A percentile compares a stretch with the other conserved stretches of the same genome.
These are phyloP conservation scores for Caenorhabditis becei DNA, from an alignment of 2,888 invertebrate species.

Conservation along the genomic window DNA sequence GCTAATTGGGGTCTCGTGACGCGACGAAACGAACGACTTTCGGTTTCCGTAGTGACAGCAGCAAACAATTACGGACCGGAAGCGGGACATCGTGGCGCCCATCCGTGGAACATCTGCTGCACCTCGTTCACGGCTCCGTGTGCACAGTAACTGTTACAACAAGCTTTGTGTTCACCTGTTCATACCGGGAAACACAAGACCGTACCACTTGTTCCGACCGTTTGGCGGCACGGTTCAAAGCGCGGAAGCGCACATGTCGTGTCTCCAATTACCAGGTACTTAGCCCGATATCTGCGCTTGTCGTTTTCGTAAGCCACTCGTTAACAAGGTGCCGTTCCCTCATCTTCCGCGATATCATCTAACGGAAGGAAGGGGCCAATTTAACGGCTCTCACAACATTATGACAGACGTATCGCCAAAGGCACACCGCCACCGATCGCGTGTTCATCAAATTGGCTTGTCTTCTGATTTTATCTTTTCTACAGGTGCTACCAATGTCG, in stretches of 20 bases:
- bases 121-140: not conserved
- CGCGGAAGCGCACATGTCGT: conserved; percentile 52
- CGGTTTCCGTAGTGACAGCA: not conserved
- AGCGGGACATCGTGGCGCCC: conserved; percentile 34
- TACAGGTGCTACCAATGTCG: conserved; percentile 43
- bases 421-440: conserved; percentile 41
- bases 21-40: not conserved
- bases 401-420: conserved; percentile 6
- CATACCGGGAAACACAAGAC: not conserved
- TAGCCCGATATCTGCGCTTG: conserved; percentile 25
- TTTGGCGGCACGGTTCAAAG: conserved; percentile 28
- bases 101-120: not conserved
- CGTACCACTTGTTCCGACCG: conserved; percentile 4
- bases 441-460: conserved; percentile 42
- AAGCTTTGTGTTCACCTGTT: conserved; percentile 13
- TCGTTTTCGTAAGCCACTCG: conserved; percentile 27
- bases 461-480: conserved; percentile 46
- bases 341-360: conserved; percentile 41
- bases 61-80: conserved; percentile 47
- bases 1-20: conserved; percentile 27
- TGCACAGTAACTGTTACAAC: not conserved
- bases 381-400: conserved; percentile 57
- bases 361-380: conserved; percentile 18
- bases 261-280: conserved; percentile 60
- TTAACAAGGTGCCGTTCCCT: conserved; percentile 53